Evolutionary conservation across 2,888 invertebrate genomes (phyloP), one percentile per base, ranked within the genome.

Genomic region (Drosophila macrospina): DNA sequence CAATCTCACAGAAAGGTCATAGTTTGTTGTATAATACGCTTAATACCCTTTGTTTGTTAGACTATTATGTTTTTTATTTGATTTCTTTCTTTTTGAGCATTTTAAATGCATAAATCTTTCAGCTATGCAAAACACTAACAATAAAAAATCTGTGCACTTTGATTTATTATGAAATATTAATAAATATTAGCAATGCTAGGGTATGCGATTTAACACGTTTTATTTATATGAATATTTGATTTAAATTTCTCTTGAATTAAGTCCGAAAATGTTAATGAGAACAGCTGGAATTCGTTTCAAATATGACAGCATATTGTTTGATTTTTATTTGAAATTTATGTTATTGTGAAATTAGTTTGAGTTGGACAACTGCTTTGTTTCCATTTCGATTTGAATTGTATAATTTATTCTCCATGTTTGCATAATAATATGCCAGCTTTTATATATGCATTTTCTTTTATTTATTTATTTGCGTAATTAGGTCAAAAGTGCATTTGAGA

Each of bases 1-100:
- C n/a, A n/a, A 16, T 32, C 30, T 6, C 11, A 1, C 50, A 41
- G 15, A 42, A 70, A 69, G 74, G 72, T 59, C 75, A 48, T 2
- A 50, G 51, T 51, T 42, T 26, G 28, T 55, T 63, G 13, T 5
- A 39, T 28, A 42, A 47, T 30, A 20, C 20, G 16, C 54, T 54
- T 26, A 39, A 62, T 68, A 62, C 62, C 0, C 54, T 74, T 5
- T 30, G 52, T 39, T 52, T 52, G 39, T n/a, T 5, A n/a, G 37
- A 11, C 2, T 10, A 28, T 45, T 30, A 13, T 6, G n/a, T 13
- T 42, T 42, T 26, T 0, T 26, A n/a, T 10, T 5, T 24, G 15
- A 13, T 34, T 36, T 28, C 5, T 7, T 28, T 5, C 5, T 7
- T 28, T 7, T 7, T 7, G 5, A 6, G 7, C 1, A 6, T 28